Base-by-base conservation (phyloP, 1,140 invertebrate genomes). In the Calephelis virginiensis region DNA sequence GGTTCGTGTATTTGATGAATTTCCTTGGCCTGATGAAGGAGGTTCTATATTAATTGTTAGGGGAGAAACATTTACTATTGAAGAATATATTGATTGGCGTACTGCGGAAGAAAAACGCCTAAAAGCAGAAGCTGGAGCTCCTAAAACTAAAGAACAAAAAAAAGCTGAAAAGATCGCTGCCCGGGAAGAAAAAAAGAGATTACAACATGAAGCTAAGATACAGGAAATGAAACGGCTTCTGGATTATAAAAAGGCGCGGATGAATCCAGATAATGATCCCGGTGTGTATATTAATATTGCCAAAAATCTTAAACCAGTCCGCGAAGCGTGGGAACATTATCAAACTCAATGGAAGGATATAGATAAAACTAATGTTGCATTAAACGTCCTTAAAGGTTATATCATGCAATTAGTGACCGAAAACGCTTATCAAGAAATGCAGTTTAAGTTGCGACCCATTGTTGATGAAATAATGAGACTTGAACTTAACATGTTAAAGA, bases 401-500 rank as follows among this genome's bases (percentile, higher is more conserved):
- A 81, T 91, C 13, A 80, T 72, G 67, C 62, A 81, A 66, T 64
- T 91, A 8, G 69, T 91, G 12, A 87, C 79, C 13, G 85, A 85
- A 83, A 73, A 74, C 65, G 82, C 77, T 11, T 88, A 88, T 69
- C 64, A 83, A 69, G 78, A 87, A 38, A 60, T 83, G 14, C 78
- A 91, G 63, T 66, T 84, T 13, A 56, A 89, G 69, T 66, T 91
- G 28, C 75, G 88, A 59, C 81, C 85, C 17, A 81, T 90, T 47
- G 84, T 89, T 7, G 88, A 91, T 73, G 88, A 91, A 66, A 80
- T 86, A 69, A 91, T 91, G 88, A 80, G 80, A 68, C 63, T 87
- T 56, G 89, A 91, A 68, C 70, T 88, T 49, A 80, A 77, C 45
- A 49, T 86, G 37, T 75, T 90, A 60, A 85, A 79, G 63, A 77